Percentiles rank a stretch among this genome's conserved stretches.
phyloP scores from a whole-genome alignment of 2,797 vertebrate species.

The Hafferia zeledoni region DNA sequence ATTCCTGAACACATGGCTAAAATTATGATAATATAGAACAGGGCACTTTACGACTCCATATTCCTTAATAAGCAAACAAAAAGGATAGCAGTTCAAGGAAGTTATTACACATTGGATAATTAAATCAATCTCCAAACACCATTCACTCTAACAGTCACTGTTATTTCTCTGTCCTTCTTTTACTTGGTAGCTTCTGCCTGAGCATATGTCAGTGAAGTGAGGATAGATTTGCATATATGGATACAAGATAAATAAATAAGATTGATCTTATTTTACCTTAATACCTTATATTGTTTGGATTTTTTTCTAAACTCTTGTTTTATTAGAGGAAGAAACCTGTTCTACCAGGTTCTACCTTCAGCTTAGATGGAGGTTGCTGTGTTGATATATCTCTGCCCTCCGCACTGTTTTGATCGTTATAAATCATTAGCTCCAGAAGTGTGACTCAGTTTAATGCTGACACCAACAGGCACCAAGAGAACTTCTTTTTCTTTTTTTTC shows the following conservation, averaged over 20 bases:
- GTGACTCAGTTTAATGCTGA: background rate
- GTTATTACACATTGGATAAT: background rate
- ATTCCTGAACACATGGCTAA: background rate
- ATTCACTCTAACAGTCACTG: background rate
- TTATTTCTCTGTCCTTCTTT: background rate
- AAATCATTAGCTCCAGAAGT: background rate
- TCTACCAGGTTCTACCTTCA: background rate
- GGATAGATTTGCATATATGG: background rate
- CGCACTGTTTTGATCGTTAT: background rate
- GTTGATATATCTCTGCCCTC: background rate
- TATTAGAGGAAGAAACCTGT: background rate
- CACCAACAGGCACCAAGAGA: background rate
- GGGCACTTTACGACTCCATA: background rate
- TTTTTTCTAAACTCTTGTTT: background rate
- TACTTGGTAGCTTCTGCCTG: background rate
- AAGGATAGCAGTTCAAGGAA: background rate
- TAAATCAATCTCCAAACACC: background rate
- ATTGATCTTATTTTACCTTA: background rate
- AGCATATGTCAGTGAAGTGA: background rate
- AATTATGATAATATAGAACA: background rate
- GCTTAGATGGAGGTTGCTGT: background rate
- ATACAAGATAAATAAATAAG: background rate
- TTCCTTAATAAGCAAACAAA: background rate
- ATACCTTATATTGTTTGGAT: background rate
- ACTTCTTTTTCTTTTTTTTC: background rate